Percentiles rank a stretch among this genome's conserved stretches.
These are phyloP conservation scores for Hydropsyche tenuis DNA, from an alignment of 1,140 invertebrate genomes.

Conservation along the genomic window DNA sequence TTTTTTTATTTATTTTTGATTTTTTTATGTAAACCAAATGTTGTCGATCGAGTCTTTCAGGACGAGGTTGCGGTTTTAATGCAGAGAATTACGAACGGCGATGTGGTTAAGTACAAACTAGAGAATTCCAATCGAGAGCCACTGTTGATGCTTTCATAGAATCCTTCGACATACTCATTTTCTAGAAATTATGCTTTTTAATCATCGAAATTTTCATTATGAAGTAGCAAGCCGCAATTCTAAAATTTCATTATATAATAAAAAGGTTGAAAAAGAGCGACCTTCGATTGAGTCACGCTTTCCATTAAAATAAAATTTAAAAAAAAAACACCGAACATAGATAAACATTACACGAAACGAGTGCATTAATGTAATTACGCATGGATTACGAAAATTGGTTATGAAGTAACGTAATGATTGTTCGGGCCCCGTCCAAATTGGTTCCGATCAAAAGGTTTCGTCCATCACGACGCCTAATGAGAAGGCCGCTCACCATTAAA, in stretches of 20 bases:
- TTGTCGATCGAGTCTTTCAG: not conserved
- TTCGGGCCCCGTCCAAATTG: constrained; percentile 17
- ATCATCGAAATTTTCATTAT: no score
- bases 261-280: no score
- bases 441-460: constrained; percentile 34
- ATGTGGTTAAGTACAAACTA: constrained; percentile 6
- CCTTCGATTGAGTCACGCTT: not conserved
- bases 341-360: constrained; percentile 28
- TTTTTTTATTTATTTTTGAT: no score
- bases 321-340: not conserved
- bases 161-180: not conserved
- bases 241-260: no score
- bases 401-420: constrained; percentile 9
- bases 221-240: no score
- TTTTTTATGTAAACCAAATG: not conserved
- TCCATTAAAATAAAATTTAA: not conserved
- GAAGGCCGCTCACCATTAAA: not conserved
- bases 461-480: constrained; percentile 28
- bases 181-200: not conserved
- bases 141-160: no score
- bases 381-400: constrained; percentile 27
- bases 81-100: constrained; percentile 7
- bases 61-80: constrained; percentile 28
- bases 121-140: constrained; percentile 27
- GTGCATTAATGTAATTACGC: constrained; percentile 35